Evolutionary conservation across 2,113 vertebrate genomes (phyloP).

Genomic region (Pollimyrus isidori): DNA sequence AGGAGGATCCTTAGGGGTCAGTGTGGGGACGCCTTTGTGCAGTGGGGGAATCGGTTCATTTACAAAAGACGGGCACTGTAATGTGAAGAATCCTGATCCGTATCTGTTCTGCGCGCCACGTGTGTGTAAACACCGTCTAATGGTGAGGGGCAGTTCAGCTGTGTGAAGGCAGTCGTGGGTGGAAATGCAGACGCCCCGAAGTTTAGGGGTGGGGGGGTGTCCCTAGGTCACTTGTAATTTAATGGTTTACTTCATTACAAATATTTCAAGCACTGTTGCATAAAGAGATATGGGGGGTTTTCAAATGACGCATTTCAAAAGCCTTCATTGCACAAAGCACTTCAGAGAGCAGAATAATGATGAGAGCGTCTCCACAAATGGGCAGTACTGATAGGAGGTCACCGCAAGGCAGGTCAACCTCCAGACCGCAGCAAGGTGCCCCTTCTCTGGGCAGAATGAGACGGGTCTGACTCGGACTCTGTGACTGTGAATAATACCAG

Average conservation of each 20-base stretch:
- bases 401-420: background rate
- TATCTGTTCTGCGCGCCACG: background rate
- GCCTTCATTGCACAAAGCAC: background rate
- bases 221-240: background rate
- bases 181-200: background rate
- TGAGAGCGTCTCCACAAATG: background rate
- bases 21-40: background rate
- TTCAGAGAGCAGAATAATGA: background rate
- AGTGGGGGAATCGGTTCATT: background rate
- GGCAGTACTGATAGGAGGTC: background rate
- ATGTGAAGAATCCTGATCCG: background rate
- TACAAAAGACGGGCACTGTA: background rate
- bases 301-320: background rate
- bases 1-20: background rate
- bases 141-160: background rate
- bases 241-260: background rate
- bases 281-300: background rate
- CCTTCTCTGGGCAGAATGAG: background rate
- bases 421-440: background rate
- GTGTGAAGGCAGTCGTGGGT: background rate
- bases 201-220: background rate
- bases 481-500: background rate
- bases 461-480: background rate
- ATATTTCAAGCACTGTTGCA: background rate
- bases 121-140: background rate